Conservation (phyloP, 2,113 vertebrate genomes). For the Bos indicus region DNA sequence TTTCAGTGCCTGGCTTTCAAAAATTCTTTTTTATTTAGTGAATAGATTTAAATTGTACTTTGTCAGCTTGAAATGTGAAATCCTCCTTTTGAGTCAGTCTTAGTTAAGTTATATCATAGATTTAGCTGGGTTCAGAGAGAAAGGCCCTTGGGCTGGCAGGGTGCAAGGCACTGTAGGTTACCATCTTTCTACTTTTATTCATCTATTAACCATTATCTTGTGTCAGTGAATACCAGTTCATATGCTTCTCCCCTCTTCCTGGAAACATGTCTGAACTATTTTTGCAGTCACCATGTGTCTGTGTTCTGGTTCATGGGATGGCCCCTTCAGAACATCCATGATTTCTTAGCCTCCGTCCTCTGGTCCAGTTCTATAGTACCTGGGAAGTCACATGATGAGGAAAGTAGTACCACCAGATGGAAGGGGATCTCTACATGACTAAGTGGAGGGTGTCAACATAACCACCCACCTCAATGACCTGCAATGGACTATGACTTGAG, state of each 20-base stretch:
- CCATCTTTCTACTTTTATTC: background rate
- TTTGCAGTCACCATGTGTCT: background rate
- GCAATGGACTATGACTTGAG: background rate
- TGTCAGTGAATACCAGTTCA: background rate
- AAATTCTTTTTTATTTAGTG: slow-evolving; percentile 39
- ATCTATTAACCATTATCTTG: background rate
- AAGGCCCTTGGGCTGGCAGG: background rate
- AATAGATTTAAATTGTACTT: slow-evolving; percentile 16
- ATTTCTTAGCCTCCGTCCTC: background rate
- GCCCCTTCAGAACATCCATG: background rate
- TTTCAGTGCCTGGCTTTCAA: background rate
- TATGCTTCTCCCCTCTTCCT: background rate
- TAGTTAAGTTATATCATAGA: background rate
- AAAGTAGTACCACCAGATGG: background rate
- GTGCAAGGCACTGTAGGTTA: background rate
- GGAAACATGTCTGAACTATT: background rate
- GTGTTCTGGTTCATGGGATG: background rate
- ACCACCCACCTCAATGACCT: background rate
- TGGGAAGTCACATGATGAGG: background rate
- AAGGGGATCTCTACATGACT: background rate
- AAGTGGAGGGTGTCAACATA: background rate
- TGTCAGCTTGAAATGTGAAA: slow-evolving; percentile 30
- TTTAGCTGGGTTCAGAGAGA: background rate
- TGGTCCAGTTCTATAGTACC: background rate
- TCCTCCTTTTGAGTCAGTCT: slow-evolving; percentile 8